These are phyloP conservation scores for Netelia melanura DNA, from an alignment of 2,888 invertebrate species.

Conservation along the genomic window DNA sequence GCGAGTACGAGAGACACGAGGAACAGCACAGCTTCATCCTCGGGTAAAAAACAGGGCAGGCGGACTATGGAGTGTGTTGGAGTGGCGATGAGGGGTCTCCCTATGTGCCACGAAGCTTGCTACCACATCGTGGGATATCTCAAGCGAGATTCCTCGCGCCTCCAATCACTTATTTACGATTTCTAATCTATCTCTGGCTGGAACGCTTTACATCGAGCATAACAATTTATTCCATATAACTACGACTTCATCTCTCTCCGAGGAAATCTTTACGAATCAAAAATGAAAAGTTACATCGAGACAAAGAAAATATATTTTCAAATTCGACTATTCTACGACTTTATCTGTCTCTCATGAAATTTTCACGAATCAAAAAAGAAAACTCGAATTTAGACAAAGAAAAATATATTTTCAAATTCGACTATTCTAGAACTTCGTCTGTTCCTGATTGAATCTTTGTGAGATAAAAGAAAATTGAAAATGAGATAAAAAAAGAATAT, in stretches of 20 bases:
- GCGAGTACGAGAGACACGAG: conserved; percentile 23
- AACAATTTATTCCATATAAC: conserved; percentile 12
- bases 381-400: background rate
- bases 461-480: too few relatives aligned
- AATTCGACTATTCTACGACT: background rate
- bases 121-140: conserved; percentile 44
- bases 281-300: background rate
- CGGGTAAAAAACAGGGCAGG: conserved; percentile 42
- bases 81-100: conserved; percentile 25
- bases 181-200: conserved; percentile 10
- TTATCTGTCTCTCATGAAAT: background rate
- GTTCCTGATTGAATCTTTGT: too few relatives aligned
- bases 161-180: conserved; percentile 12
- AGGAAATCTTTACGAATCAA: background rate
- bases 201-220: background rate
- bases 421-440: background rate
- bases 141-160: conserved; percentile 30
- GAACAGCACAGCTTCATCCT: conserved; percentile 29
- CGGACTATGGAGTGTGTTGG: conserved; percentile 26
- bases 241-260: background rate
- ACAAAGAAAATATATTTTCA: background rate
- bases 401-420: background rate
- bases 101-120: conserved; percentile 10
- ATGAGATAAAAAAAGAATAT: background rate
- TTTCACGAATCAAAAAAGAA: background rate